Evolutionary conservation across 2,888 invertebrate species (phyloP).

Genomic region (Allophyes oxyacanthae): DNA sequence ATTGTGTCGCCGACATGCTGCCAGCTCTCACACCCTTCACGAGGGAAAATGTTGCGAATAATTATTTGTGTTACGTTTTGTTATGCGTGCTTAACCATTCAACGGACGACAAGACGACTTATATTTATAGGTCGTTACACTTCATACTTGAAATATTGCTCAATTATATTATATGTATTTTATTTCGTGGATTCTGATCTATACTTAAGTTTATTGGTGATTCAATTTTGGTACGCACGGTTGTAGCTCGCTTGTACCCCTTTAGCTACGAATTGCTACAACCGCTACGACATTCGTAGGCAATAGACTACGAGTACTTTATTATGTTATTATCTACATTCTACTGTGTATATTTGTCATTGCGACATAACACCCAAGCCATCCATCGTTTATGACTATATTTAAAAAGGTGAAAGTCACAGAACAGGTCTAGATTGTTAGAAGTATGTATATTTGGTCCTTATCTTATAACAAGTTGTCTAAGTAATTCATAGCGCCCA

Average conservation of each 20-base stretch:
- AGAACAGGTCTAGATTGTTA: too few species aligned
- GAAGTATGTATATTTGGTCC: too few species aligned
- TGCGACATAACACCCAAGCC: too few species aligned
- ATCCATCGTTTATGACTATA: too few species aligned
- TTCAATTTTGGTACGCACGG: too few species aligned
- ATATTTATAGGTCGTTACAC: conserved; percentile 2
- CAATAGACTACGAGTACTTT: background rate
- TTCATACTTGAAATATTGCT: background rate
- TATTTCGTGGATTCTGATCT: too few species aligned
- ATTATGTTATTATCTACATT: too few species aligned
- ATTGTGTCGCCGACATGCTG: conserved; percentile 75
- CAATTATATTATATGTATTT: background rate
- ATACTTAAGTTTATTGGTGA: too few species aligned
- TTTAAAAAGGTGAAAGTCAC: too few species aligned
- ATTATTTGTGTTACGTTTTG: conserved; percentile 68
- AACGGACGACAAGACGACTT: conserved; percentile 32
- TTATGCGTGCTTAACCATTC: conserved; percentile 48
- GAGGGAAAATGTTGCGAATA: conserved; percentile 64
- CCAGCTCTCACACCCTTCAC: conserved; percentile 67
- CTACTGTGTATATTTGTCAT: background rate
- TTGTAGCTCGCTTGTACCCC: too few species aligned
- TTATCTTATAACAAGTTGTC: too few species aligned
- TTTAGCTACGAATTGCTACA: conserved; percentile 1
- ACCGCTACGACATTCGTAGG: background rate
- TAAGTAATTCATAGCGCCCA: too few species aligned